Base-by-base conservation (phyloP, 2,113 vertebrate species). In the Nothocercus julius region DNA sequence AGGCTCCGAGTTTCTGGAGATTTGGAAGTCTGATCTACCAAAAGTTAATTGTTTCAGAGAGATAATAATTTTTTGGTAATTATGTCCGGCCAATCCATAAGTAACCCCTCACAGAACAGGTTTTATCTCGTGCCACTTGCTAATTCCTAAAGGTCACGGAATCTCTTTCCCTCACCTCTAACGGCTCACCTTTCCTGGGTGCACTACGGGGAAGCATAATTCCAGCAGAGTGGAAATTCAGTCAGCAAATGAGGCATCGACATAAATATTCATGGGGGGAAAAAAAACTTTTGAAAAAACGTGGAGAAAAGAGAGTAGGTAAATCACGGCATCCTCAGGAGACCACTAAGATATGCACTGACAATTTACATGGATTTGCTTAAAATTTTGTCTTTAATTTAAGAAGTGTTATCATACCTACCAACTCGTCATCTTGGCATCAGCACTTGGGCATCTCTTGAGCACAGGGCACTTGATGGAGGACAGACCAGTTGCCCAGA, bases 61-160 rank as follows among this genome's bases (percentile, higher is more conserved):
- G 95, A 95, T 94, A 87, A 96, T 97, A 96, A 96, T 97, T 96
- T 96, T 96, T 95, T 95, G 69, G 90, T 91, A 96, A 98, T 98
- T 97, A 96, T 24, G 76, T 69, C 89, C 93, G 76, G 83, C 92
- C 89, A 96, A 96, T 96, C 86, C 93, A 95, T 95, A 97, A 87
- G 94, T 96, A 97, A 97, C 88, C 94, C 82, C 51, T 40, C 83
- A 85, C 67, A 90, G 82, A 85, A 94, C 2, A 85, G 85, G 74
- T 96, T 97, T 97, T 96, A 97, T 94, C 97, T 95, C 76, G 82
- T 93, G 94, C 83, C 96, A 85, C 93, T 95, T 95, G 91, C 95
- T 97, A 95, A 97, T 98, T 98, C 94, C 93, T 95, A 98, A 98
- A 98, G 97, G 97, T 98, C 97, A 98, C 5, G 68, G 95, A 98